Evolutionary conservation across 2,113 vertebrate genomes (phyloP), one percentile per base, ranked within the genome.

Genomic region (Sorex fumeus): DNA sequence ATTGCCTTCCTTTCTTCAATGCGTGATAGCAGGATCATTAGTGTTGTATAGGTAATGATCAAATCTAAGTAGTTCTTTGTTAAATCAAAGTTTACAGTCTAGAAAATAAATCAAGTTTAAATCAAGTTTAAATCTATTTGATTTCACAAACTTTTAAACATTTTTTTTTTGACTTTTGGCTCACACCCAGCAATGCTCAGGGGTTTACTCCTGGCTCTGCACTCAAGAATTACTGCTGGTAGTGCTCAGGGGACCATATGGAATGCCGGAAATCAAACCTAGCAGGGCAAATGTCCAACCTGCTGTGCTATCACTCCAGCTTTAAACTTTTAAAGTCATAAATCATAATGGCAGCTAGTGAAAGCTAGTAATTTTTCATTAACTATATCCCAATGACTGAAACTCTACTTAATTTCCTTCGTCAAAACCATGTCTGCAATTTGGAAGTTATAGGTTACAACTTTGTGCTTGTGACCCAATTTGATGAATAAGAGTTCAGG

Each of bases 61-160:
- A 99, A 97, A 97, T 99, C 99, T 96, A 99, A 98, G 98, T 99
- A 99, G 98, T 99, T 99, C 97, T 98, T 99, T 81, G 99, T 99
- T 97, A 99, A 99, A 98, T 99, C 99, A 95, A 99, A 99, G 97
- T 99, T 99, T 97, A 99, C 99, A 97, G 99, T 99, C 99, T 99
- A 95, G 88, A 90, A 89, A 95, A 96, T 93, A 92, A 87, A 81
- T 15, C 18, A 30, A 66, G 10, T 66, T 27, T 66, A 28, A 72
- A 84, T 75, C 16, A 95, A 83, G 32, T 94, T 96, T 64, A 95
- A 76, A 15, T 84, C 32, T 57, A 93, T 84, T 40, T 21, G 89
- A 93, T 85, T 74, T 80, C 76, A 57, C 4, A 77, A 92, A 87
- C 28, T 92, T n/a, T n/a, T n/a, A n/a, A n/a, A n/a, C n/a, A n/a